A percentile compares a stretch with the other conserved stretches of the same genome.
These are phyloP conservation scores for Carcina quercana DNA, from an alignment of 2,888 invertebrate species.

Conservation along the genomic window DNA sequence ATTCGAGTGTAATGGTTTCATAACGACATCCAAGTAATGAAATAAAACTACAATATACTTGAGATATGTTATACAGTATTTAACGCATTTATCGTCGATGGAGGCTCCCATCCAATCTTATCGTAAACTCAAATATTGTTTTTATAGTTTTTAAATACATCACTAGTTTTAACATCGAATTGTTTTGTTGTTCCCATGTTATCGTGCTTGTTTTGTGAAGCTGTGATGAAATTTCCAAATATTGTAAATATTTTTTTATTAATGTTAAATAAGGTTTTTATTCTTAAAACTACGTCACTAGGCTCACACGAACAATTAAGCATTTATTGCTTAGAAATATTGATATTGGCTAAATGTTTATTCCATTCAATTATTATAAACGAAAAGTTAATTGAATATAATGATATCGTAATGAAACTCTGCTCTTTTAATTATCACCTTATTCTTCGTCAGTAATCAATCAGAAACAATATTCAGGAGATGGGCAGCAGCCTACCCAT, in stretches of 20 bases:
- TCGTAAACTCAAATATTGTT: conserved; percentile 27
- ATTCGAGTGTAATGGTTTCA: no score
- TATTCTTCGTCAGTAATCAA: no score
- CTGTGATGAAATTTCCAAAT: conserved; percentile 73
- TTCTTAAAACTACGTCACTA: conserved; percentile 58
- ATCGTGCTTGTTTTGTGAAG: conserved; percentile 72
- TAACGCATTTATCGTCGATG: conserved; percentile 48
- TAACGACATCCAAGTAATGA: no score
- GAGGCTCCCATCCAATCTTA: conserved; percentile 46
- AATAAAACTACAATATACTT: no score
- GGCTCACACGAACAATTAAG: conserved; percentile 65
- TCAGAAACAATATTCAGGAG: no score
- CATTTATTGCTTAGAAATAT: conserved; percentile 62
- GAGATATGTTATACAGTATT: conserved; percentile 53
- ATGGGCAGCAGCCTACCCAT: no score
- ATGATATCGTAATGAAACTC: conserved; percentile 36
- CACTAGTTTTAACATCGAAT: conserved; percentile 41
- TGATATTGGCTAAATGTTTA: conserved; percentile 71
- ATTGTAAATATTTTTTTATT: conserved; percentile 69
- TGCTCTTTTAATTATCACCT: conserved; percentile 34
- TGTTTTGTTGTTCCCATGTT: conserved; percentile 66
- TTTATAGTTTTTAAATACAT: conserved; percentile 54
- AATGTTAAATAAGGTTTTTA: conserved; percentile 63
- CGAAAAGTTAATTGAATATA: conserved; percentile 69
- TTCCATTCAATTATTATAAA: conserved; percentile 70